Evolutionary conservation across 2,113 vertebrate genomes (phyloP).

Genomic region (Hemiprocne comata): DNA sequence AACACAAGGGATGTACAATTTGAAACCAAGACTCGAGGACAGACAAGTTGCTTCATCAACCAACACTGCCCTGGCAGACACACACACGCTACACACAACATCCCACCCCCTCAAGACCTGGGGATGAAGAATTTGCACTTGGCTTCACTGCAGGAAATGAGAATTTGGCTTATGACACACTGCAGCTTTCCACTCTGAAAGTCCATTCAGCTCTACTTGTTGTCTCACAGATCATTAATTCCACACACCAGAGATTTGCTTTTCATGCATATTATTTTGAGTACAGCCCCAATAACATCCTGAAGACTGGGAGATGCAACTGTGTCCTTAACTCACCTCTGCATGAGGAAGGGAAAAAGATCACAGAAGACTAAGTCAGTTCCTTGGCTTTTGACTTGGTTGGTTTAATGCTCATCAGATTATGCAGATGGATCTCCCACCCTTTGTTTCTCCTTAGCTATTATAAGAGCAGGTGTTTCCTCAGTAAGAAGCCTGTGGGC

Average conservation of each 20-base stretch:
- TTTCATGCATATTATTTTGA: neutral
- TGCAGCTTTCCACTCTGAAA: neutral
- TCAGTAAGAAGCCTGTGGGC: neutral
- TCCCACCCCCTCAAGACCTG: neutral
- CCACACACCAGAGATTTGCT: neutral
- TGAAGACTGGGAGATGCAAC: neutral
- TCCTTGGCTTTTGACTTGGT: slow-evolving; percentile 47
- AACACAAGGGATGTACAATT: neutral
- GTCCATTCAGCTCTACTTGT: neutral
- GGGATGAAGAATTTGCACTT: neutral
- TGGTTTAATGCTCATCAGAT: slow-evolving; percentile 49
- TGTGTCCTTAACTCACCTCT: slow-evolving; percentile 26
- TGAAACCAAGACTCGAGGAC: neutral
- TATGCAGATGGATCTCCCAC: slow-evolving; percentile 35
- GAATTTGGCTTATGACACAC: neutral
- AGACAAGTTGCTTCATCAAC: neutral
- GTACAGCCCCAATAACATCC: neutral
- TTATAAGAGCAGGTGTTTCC: slow-evolving; percentile 27
- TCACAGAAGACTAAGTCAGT: slow-evolving; percentile 33
- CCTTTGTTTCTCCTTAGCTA: slow-evolving; percentile 2
- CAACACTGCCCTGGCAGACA: neutral
- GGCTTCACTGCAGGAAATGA: neutral
- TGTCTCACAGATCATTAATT: neutral
- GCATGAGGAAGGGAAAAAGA: neutral
- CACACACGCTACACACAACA: neutral